Evolutionary conservation across 1,140 invertebrate species (phyloP), one percentile per base, ranked within the genome.

Genomic region (Drosophila mojavensis): DNA sequence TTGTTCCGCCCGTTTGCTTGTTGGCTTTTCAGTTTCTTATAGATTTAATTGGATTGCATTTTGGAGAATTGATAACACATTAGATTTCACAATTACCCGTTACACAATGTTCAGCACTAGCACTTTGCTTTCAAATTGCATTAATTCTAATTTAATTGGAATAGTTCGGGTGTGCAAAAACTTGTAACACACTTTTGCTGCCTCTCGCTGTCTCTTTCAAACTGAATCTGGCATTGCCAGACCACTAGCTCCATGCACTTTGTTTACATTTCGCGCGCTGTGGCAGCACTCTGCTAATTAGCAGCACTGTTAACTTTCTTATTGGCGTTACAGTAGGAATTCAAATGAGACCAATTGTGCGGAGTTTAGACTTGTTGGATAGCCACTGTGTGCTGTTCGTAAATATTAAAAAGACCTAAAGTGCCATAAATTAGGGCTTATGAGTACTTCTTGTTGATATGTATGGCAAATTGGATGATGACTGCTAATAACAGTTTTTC

Each of bases 141-240:
- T 74, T 74, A 51, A 75, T 75, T 71, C 72, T 64, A 64, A 75
- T 79, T 86, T 54, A 81, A 79, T 76, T 86, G 77, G 67, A 74
- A 81, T 81, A 76, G 73, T 86, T 86, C 68, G 71, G 56, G 59
- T 75, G 83, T 86, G 82, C 82, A 84, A 86, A 86, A 86, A 88
- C 67, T 75, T 75, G 45, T 75, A 75, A 75, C 72, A 75, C 72
- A 75, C 59, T 75, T 82, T 88, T 69, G 70, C 79, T 82, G 66
- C 67, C 83, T 75, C 79, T 86, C 79, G 81, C 81, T 79, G 62
- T 76, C 81, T 84, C 81, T 84, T 76, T 79, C 80, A 79, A 84
- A 84, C 81, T 84, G 74, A 73, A 61, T 55, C 56, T 73, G 41
- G 56, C 33, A 68, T 73, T 73, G 70, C 70, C 70, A 73, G 70